Evolutionary conservation across 2,888 invertebrate species (phyloP).

Genomic region (Andrena marginata): DNA sequence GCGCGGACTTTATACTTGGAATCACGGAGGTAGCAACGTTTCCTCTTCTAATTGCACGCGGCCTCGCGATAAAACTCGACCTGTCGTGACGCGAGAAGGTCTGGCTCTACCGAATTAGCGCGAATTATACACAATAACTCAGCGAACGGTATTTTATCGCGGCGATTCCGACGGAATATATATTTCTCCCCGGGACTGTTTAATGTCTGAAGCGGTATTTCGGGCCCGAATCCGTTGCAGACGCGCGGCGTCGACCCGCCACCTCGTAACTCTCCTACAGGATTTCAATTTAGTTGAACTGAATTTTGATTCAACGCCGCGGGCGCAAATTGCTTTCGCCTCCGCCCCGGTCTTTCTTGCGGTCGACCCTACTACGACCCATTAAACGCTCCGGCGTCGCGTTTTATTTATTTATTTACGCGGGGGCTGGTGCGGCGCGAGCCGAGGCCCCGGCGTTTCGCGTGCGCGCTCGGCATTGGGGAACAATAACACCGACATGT

Average conservation of each 20-base stretch:
- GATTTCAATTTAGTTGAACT: slow-evolving; percentile 48
- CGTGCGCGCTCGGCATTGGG: too few species aligned
- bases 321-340: slow-evolving; percentile 23
- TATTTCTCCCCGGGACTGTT: slow-evolving; percentile 21
- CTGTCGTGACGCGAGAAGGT: background rate
- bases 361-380: background rate
- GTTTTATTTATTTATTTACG: slow-evolving; percentile 34
- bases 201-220: background rate
- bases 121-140: slow-evolving; percentile 44
- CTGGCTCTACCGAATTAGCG: slow-evolving; percentile 23
- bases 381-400: slow-evolving; percentile 21
- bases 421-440: background rate
- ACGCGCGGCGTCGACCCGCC: background rate
- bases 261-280: slow-evolving; percentile 17
- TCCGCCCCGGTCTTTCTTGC: slow-evolving; percentile 15
- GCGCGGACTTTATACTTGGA: too few species aligned
- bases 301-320: slow-evolving; percentile 42
- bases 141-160: slow-evolving; percentile 43
- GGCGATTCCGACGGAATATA: slow-evolving; percentile 24
- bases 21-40: background rate
- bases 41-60: slow-evolving; percentile 16
- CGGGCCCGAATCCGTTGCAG: slow-evolving; percentile 3
- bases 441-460: background rate
- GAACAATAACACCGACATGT: too few species aligned
- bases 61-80: slow-evolving; percentile 18